These are phyloP conservation scores for Phyllopteryx taeniolatus DNA, from an alignment of 2,113 vertebrate genomes.

Conservation along the genomic window DNA sequence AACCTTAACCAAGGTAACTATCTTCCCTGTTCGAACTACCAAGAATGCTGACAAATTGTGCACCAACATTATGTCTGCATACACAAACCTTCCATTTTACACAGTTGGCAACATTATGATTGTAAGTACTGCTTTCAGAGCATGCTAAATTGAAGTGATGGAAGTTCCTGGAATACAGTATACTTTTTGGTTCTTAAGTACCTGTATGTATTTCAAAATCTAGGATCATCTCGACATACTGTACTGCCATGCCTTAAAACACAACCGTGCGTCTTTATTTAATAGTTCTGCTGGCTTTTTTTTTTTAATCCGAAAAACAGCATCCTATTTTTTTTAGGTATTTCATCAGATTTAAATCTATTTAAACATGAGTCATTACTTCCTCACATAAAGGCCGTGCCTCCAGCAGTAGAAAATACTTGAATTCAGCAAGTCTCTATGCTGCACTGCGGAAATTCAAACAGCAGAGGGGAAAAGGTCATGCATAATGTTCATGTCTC, in stretches of 20 bases:
- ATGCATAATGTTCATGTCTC: slow-evolving; percentile 10
- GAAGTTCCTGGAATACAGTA: too few species aligned
- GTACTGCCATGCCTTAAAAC: background rate
- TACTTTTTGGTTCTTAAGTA: too few species aligned
- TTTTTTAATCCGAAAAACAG: background rate
- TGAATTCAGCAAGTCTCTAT: slow-evolving; percentile 7
- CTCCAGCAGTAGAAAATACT: slow-evolving; percentile 5
- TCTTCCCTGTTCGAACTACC: too few species aligned
- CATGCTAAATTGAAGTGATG: too few species aligned
- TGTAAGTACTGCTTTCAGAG: too few species aligned
- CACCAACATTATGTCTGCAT: too few species aligned
- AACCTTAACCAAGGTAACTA: too few species aligned
- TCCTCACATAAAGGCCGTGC: slow-evolving; percentile 1
- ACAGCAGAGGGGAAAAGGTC: slow-evolving; percentile 6
- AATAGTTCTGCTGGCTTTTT: background rate
- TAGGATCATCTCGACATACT: too few species aligned
- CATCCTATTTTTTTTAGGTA: background rate
- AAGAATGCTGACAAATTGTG: too few species aligned
- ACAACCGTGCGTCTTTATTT: background rate
- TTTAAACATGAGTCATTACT: background rate
- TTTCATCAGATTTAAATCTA: slow-evolving; percentile 9
- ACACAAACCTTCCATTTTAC: too few species aligned
- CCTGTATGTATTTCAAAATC: too few species aligned
- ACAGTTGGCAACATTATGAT: too few species aligned
- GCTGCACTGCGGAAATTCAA: slow-evolving; percentile 1